A percentile compares a stretch with the other conserved stretches of the same genome.
Evolutionary conservation across 2,113 vertebrate genomes (phyloP).

Genomic region (Phodopus roborovskii): DNA sequence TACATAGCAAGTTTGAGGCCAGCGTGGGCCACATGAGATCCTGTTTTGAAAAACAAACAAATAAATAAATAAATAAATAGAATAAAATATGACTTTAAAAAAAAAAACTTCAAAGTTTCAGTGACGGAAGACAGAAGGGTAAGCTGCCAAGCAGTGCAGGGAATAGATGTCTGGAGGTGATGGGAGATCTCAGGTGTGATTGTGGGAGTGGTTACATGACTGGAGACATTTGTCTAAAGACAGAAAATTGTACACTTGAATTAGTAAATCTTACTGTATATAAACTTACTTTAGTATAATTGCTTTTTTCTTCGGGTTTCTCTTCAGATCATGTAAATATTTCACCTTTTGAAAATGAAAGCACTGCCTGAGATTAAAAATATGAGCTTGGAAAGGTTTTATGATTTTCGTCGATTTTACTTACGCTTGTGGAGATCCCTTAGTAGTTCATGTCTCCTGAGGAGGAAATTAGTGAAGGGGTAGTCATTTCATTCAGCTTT

Average conservation of each 20-base stretch:
- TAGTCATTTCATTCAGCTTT: neutral
- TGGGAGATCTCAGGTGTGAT: neutral
- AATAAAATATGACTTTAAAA: neutral
- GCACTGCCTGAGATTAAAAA: constrained; percentile 13
- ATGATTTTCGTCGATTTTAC: constrained; percentile 33
- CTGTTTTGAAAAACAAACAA: neutral
- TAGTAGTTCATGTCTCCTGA: constrained; percentile 36
- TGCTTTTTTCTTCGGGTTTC: neutral
- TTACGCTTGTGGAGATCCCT: neutral
- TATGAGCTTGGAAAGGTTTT: neutral
- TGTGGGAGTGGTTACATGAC: neutral
- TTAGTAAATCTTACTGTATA: neutral
- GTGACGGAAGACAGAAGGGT: neutral
- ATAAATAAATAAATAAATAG: neutral
- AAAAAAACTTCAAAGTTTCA: neutral
- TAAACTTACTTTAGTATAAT: neutral
- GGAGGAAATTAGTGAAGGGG: constrained; percentile 12
- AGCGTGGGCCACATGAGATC: neutral
- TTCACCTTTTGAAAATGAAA: neutral
- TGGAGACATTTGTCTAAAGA: neutral
- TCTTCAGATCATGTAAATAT: neutral
- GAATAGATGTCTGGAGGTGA: neutral
- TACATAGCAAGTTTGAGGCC: neutral
- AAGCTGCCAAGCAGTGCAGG: neutral
- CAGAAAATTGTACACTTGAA: neutral